Percentiles rank a stretch among this genome's conserved stretches.
These are phyloP conservation scores for cattle (Bos taurus) DNA, from an alignment of 2,113 vertebrate genomes.

Conservation along the genomic window DNA sequence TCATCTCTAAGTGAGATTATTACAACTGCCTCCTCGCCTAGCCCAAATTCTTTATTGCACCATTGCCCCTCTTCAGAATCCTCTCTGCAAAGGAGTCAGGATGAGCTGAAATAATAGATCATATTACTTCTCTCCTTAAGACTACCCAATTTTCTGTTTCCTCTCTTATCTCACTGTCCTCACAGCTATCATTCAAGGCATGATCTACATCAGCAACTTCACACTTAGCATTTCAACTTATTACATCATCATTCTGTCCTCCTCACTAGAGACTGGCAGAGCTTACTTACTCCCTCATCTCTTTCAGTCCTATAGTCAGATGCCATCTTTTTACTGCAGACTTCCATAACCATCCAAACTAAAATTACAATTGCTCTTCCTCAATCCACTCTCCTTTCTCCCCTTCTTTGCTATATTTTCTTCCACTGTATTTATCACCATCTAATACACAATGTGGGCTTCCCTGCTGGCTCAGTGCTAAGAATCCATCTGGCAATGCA, in stretches of 20 bases:
- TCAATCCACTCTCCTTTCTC: not conserved
- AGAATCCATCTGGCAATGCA: not conserved
- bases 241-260: not conserved
- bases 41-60: not conserved
- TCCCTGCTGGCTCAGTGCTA: not conserved
- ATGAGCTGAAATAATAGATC: not conserved
- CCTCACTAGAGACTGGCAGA: not conserved
- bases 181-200: not conserved
- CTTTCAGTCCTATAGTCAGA: not conserved
- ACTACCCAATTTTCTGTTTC: not conserved
- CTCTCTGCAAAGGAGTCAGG: not conserved
- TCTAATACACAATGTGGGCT: not conserved
- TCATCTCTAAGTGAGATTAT: too few relatives aligned
- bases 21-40: not conserved
- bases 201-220: not conserved
- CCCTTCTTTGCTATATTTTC: not conserved
- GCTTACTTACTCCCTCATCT: not conserved
- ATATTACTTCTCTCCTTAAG: not conserved
- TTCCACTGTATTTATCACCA: not conserved
- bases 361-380: not conserved
- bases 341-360: not conserved
- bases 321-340: not conserved
- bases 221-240: not conserved
- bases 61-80: not conserved
- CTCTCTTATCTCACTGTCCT: not conserved